Percentiles rank a stretch among this genome's conserved stretches.
These are phyloP conservation scores for Erpornis zantholeuca DNA, from an alignment of 2,113 vertebrate species.

Conservation along the genomic window DNA sequence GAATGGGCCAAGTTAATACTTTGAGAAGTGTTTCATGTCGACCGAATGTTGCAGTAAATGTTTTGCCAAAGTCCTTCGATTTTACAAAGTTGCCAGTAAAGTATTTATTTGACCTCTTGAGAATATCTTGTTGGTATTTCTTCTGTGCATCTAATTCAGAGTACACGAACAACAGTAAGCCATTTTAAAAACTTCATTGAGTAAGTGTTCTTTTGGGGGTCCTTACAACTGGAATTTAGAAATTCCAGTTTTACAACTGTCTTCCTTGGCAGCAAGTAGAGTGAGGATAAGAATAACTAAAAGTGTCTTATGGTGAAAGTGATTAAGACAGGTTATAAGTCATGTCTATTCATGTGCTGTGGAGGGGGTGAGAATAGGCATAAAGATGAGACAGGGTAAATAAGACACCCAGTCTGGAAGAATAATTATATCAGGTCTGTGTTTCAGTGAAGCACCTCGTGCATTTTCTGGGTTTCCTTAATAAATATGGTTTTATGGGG, in stretches of 20 bases:
- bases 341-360: not conserved
- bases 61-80: not conserved
- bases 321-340: not conserved
- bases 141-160: not conserved
- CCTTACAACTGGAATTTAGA: not conserved
- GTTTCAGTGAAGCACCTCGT: not conserved
- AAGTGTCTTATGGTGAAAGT: not conserved
- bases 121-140: not conserved
- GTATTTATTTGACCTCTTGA: not conserved
- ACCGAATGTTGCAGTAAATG: not conserved
- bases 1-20: not conserved
- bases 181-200: not conserved
- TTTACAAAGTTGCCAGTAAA: not conserved
- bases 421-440: not conserved
- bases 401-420: not conserved
- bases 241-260: not conserved
- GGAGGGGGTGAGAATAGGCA: not conserved
- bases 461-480: not conserved
- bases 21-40: not conserved
- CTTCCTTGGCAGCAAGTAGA: not conserved
- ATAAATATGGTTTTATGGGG: not conserved
- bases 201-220: accelerated
- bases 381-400: not conserved
- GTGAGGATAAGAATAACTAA: not conserved
- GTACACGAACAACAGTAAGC: not conserved